These are phyloP conservation scores for Amaurobius ferox DNA, from an alignment of 2,888 invertebrate species.

Conservation along the genomic window DNA sequence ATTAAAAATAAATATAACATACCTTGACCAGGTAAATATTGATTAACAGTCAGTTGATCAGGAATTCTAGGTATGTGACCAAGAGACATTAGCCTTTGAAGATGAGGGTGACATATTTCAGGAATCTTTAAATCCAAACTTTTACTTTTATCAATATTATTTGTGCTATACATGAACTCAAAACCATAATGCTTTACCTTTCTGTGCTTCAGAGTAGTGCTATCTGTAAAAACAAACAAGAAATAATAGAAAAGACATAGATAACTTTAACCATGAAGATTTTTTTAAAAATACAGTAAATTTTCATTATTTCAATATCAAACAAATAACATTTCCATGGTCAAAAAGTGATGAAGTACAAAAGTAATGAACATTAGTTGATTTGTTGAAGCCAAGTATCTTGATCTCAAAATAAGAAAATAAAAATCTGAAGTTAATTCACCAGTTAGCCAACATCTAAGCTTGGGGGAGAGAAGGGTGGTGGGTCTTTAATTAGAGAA, in stretches of 20 bases:
- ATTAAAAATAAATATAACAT: no score
- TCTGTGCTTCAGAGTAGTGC: conserved; percentile 84
- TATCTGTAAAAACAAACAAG: conserved; percentile 16
- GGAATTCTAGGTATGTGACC: conserved; percentile 80
- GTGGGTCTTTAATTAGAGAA: no score
- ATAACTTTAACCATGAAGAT: neutral
- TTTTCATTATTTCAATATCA: no score
- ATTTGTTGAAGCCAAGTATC: no score
- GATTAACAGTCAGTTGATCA: conserved; percentile 91
- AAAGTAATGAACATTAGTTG: no score
- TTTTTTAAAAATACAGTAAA: no score
- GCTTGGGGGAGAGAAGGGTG: no score
- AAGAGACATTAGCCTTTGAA: conserved; percentile 80
- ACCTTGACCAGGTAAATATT: conserved; percentile 90
- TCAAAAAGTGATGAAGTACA: no score
- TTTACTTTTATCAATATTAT: conserved; percentile 86
- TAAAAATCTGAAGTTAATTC: no score
- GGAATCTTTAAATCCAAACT: conserved; percentile 86
- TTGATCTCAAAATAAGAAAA: no score
- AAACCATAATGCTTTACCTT: conserved; percentile 94
- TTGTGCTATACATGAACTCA: conserved; percentile 91
- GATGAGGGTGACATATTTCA: conserved; percentile 82
- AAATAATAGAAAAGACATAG: neutral
- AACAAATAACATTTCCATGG: no score
- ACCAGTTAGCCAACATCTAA: no score